Conservation (phyloP, 2,888 invertebrate genomes). For the Odontomyia ornata region DNA sequence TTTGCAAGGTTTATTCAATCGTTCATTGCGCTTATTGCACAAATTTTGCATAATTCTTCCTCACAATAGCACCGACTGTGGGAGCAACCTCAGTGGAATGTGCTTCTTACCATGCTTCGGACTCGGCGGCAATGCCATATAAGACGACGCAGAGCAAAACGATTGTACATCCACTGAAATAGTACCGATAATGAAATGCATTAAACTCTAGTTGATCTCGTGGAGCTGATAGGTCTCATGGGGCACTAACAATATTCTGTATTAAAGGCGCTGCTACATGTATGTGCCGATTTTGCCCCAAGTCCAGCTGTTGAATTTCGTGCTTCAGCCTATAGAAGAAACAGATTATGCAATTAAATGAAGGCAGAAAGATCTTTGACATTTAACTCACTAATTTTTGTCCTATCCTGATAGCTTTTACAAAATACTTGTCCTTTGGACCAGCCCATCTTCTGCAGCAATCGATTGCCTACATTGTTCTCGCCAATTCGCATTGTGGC, state of each 20-base stretch:
- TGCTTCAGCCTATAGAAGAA: conserved; percentile 56
- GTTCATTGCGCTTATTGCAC: too few relatives aligned
- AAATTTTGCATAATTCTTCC: conserved; percentile 48
- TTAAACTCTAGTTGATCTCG: too few relatives aligned
- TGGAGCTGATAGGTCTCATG: too few relatives aligned
- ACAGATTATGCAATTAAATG: too few relatives aligned
- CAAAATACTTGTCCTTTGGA: conserved; percentile 96
- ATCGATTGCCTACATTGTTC: conserved; percentile 92
- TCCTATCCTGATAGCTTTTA: conserved; percentile 89
- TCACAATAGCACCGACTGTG: conserved; percentile 2
- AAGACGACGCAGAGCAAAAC: conserved; percentile 29
- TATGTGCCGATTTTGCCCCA: conserved; percentile 75
- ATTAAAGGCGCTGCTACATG: too few relatives aligned
- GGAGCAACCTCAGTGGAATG: conserved; percentile 27
- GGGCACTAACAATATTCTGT: too few relatives aligned
- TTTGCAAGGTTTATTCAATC: too few relatives aligned
- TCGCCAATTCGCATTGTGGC: conserved; percentile 70
- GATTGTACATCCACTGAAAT: conserved; percentile 39
- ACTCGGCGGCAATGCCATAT: conserved; percentile 33
- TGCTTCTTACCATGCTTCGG: neutral
- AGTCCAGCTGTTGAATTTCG: conserved; percentile 82
- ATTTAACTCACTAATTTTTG: conserved; percentile 88
- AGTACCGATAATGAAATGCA: too few relatives aligned
- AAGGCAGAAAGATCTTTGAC: neutral
- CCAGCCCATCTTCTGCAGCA: conserved; percentile 99